phyloP scores from a whole-genome alignment of 1,140 invertebrate genomes.

The Sarcophaga bullata region DNA sequence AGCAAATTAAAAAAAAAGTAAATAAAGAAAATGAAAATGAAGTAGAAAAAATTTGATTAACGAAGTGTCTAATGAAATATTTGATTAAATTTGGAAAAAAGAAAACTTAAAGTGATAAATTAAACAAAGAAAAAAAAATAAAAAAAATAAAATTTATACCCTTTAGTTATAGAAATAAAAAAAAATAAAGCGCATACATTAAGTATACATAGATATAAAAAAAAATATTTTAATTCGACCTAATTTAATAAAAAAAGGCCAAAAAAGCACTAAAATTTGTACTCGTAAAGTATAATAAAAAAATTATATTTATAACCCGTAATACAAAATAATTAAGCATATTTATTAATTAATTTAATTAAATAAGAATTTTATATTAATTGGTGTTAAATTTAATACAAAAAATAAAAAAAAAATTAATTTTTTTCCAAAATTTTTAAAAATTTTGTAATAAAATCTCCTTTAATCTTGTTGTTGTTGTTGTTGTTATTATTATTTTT shows the following conservation, averaged over 20 bases:
- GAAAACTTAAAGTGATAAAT: conserved; percentile 1
- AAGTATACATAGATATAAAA: too few relatives aligned
- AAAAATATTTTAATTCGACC: neutral
- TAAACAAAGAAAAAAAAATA: neutral
- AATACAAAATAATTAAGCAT: too few relatives aligned
- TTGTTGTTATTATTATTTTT: neutral
- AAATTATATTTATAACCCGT: too few relatives aligned
- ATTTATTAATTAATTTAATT: too few relatives aligned
- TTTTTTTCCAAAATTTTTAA: neutral
- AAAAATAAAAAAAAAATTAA: conserved; percentile 15
- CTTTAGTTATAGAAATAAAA: too few relatives aligned
- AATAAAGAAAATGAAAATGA: neutral
- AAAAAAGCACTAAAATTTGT: neutral
- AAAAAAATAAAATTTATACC: neutral
- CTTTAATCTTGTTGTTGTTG: neutral
- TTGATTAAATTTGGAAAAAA: neutral
- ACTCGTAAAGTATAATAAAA: too few relatives aligned
- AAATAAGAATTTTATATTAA: too few relatives aligned
- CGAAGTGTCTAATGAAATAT: conserved; percentile 1
- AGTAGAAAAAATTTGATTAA: neutral
- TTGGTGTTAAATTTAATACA: neutral
- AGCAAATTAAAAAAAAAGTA: neutral
- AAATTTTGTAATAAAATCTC: conserved; percentile 12
- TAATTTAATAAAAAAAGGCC: neutral
- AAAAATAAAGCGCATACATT: too few relatives aligned